Base-by-base conservation (phyloP, 2,888 invertebrate species). In the Dolichopus griseipennis region DNA sequence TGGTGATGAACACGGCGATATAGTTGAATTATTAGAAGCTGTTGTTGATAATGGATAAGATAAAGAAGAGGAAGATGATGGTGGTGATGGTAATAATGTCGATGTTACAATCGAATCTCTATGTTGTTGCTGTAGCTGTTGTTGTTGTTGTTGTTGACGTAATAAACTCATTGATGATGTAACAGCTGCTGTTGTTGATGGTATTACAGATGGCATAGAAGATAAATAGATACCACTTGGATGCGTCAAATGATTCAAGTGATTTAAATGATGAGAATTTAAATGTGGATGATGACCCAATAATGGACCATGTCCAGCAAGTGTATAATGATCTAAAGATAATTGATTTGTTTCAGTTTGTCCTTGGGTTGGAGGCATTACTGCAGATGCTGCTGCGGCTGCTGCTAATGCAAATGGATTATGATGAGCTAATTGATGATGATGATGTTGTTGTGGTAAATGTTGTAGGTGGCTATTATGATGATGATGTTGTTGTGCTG, bases 361-460 rank as follows among this genome's bases (percentile, higher is more conserved):
- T 66, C 65, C 67, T 41, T 68, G 70, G 63, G 71, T 71, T 33
- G 70, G 70, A 61, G 73, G 72, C 68, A 72, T 72, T 69, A 72
- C 72, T 61, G 71, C 72, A 70, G 72, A 72, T 71, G 73, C 73
- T 65, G 72, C 73, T 69, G 74, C 73, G 72, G 74, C 73, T 69
- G 74, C 73, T 72, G 74, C 74, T 72, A 75, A 72, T 70, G 75
- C 73, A 73, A 74, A 75, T 65, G 71, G 73, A 72, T 72, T 72
- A 67, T 74, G 74, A 70, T 73, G 74, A 68, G 70, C 73, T 73
- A 73, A 73, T 70, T 72, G 72, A 73, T 73, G 73, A 34, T 63
- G 68, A 37, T 66, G 66, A 18, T 52, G 52, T 52, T 52, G 68
- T 65, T 18, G 68, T 37, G 37, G 12, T 37, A 12, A 27, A 52